Evolutionary conservation across 2,888 invertebrate species (phyloP).

Genomic region (Arrhopalites spinosus): DNA sequence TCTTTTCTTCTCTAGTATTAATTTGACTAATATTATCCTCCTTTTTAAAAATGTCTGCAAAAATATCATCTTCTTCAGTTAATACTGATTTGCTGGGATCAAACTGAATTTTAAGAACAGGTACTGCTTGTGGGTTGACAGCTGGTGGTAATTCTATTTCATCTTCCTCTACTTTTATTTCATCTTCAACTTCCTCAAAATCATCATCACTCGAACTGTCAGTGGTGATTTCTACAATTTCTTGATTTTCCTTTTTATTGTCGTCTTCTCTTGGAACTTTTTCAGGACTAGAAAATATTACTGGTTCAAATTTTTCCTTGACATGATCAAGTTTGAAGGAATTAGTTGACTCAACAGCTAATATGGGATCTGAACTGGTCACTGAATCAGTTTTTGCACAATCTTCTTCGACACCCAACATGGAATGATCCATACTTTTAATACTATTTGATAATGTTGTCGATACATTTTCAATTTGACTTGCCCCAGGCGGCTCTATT

Average conservation of each 20-base stretch:
- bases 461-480: too few species aligned
- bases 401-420: too few species aligned
- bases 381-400: too few species aligned
- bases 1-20: neutral
- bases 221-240: neutral
- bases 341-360: too few species aligned
- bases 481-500: too few species aligned
- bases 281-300: constrained; percentile 58
- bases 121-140: constrained; percentile 1
- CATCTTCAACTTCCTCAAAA: constrained; percentile 49
- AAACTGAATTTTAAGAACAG: neutral
- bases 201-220: constrained; percentile 44
- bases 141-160: constrained; percentile 33
- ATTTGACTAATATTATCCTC: neutral
- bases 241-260: neutral
- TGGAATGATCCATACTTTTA: too few species aligned
- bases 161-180: constrained; percentile 1
- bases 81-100: constrained; percentile 6
- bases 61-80: constrained; percentile 56
- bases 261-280: constrained; percentile 58
- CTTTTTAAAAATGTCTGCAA: constrained; percentile 56
- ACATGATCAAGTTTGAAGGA: too few species aligned
- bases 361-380: too few species aligned
- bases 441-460: too few species aligned
- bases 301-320: too few species aligned